These are phyloP conservation scores for Poeciliopsis retropinna DNA, from an alignment of 2,113 vertebrate species.

Conservation along the genomic window DNA sequence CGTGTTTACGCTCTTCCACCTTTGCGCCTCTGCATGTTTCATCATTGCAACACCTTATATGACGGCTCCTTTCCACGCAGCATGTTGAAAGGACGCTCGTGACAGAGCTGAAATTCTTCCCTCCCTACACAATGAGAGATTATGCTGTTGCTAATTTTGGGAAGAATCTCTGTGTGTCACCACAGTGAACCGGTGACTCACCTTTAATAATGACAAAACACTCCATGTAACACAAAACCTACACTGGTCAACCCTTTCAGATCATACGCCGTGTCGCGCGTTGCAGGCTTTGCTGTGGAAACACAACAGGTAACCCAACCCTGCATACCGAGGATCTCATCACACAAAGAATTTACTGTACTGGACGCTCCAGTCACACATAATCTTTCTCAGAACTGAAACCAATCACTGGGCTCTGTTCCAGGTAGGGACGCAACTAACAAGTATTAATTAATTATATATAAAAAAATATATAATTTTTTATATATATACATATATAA, in stretches of 20 bases:
- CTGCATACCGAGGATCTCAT: constrained; percentile 26
- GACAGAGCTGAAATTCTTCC: background rate
- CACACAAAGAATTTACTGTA: constrained; percentile 14
- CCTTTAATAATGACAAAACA: background rate
- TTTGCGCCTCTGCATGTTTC: constrained; percentile 30
- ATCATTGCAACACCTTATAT: constrained; percentile 25
- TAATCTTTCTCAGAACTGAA: constrained; percentile 12
- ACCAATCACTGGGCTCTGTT: background rate
- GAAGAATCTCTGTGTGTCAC: constrained; percentile 5
- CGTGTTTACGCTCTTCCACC: constrained; percentile 46
- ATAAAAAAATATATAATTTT: no score
- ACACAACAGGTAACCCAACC: constrained; percentile 40
- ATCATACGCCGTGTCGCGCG: background rate
- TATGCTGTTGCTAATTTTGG: constrained; percentile 13
- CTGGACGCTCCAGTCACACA: constrained; percentile 3
- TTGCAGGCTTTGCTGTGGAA: background rate
- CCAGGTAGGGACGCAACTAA: no score
- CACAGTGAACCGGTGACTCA: background rate
- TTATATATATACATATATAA: no score
- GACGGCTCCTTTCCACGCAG: background rate
- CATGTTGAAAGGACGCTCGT: background rate
- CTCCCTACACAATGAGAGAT: background rate
- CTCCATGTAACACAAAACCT: background rate
- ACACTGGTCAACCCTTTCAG: background rate
- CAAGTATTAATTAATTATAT: no score